phyloP scores from a whole-genome alignment of 2,888 invertebrate species.

The Deilephila porcellus region DNA sequence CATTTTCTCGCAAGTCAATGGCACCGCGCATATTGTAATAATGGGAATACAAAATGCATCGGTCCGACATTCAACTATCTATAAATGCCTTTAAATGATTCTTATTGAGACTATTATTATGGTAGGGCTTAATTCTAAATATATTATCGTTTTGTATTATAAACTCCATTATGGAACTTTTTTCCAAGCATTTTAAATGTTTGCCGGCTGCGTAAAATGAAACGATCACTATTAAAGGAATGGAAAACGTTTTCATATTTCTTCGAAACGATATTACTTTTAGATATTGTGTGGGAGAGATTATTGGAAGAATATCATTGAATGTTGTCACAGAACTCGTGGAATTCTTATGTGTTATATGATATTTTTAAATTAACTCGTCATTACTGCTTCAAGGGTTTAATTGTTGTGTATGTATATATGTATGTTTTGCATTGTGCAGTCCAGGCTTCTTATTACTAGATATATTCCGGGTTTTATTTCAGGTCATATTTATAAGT shows the following conservation, averaged over 20 bases:
- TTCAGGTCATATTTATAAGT: too few relatives aligned
- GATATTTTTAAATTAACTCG: too few relatives aligned
- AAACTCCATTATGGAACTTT: slow-evolving; percentile 27
- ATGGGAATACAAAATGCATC: slow-evolving; percentile 38
- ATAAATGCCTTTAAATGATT: slow-evolving; percentile 41
- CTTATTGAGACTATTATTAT: slow-evolving; percentile 40
- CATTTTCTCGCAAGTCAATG: slow-evolving; percentile 19
- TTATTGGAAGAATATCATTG: background rate
- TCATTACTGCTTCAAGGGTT: too few relatives aligned
- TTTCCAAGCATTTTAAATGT: slow-evolving; percentile 6
- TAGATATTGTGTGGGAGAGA: background rate
- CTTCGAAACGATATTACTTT: slow-evolving; percentile 11
- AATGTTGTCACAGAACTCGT: background rate
- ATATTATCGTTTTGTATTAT: slow-evolving; percentile 29
- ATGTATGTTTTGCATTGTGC: too few relatives aligned
- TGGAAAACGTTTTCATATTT: slow-evolving; percentile 5
- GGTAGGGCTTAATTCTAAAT: slow-evolving; percentile 32
- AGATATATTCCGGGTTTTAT: too few relatives aligned
- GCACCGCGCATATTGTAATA: slow-evolving; percentile 34
- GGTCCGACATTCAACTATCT: slow-evolving; percentile 43
- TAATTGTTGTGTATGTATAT: too few relatives aligned
- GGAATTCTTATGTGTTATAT: too few relatives aligned
- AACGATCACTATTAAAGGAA: slow-evolving; percentile 4
- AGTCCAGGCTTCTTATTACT: too few relatives aligned
- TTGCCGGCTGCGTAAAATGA: slow-evolving; percentile 10